Evolutionary conservation across 2,113 vertebrate genomes (phyloP).

Genomic region (Tetrax tetrax): DNA sequence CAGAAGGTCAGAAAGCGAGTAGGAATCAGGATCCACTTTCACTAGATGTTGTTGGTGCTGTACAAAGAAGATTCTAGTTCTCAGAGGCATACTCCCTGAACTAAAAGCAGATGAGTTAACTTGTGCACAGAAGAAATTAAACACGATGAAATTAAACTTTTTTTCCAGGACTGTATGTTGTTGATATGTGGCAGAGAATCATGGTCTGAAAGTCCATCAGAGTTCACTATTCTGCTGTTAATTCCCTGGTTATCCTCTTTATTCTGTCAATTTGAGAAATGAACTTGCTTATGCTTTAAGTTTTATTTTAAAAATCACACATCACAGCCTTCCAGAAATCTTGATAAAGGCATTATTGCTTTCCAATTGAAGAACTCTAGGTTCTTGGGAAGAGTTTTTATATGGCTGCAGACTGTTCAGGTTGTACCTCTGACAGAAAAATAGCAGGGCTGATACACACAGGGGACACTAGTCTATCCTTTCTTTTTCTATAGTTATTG

Average conservation of each 20-base stretch:
- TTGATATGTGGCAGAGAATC: not conserved
- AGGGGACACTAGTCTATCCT: not conserved
- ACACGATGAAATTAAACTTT: not conserved
- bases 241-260: not conserved
- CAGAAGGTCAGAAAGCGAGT: not conserved
- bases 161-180: not conserved
- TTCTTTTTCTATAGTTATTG: not conserved
- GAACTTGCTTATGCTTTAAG: not conserved
- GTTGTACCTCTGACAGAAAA: not conserved
- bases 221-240: not conserved
- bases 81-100: accelerated
- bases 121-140: not conserved
- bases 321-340: not conserved
- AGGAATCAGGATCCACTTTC: not conserved
- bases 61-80: not conserved
- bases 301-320: not conserved
- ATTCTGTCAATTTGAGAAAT: not conserved
- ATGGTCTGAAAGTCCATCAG: not conserved
- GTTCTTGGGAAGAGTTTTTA: not conserved
- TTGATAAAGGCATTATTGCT: not conserved
- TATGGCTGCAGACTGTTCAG: not conserved
- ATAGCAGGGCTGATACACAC: not conserved
- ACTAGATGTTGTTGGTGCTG: not conserved
- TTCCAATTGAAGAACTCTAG: not conserved
- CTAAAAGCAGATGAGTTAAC: not conserved